These are phyloP conservation scores for Desmophyllum pertusum DNA, from an alignment of 92 coral and sea anemone genomes.

Conservation along the genomic window DNA sequence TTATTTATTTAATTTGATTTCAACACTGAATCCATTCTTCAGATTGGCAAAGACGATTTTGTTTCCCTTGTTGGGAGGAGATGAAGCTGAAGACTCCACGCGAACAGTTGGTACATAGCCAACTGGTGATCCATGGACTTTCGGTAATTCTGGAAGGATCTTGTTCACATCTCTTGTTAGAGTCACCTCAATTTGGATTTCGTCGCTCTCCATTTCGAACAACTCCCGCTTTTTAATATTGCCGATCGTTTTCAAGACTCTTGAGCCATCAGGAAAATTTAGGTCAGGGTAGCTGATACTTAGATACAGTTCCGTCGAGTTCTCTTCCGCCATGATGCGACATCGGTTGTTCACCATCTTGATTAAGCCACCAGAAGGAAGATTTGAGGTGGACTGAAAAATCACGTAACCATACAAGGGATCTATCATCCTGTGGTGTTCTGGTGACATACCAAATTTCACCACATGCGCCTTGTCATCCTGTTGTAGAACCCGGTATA, in stretches of 20 bases:
- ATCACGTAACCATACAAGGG: constrained; percentile 50
- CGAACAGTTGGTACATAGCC: constrained; percentile 1
- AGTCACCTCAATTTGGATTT: not conserved
- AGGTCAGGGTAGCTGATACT: constrained; percentile 61
- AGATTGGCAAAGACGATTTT: constrained; percentile 18
- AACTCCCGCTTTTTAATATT: constrained; percentile 28
- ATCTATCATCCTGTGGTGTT: not conserved
- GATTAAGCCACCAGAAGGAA: constrained; percentile 32
- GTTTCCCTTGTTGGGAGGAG: constrained; percentile 20
- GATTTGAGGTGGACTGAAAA: not conserved
- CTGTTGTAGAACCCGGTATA: constrained; percentile 36
- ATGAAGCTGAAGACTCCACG: not conserved
- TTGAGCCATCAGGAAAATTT: constrained; percentile 29
- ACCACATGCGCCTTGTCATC: constrained; percentile 54
- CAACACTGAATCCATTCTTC: constrained; percentile 30
- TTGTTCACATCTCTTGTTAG: not conserved
- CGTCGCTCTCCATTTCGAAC: constrained; percentile 30
- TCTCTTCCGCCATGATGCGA: constrained; percentile 21
- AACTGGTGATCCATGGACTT: constrained; percentile 26
- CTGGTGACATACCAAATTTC: constrained; percentile 13
- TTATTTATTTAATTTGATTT: constrained; percentile 17
- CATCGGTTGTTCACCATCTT: constrained; percentile 26
- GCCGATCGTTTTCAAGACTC: not conserved
- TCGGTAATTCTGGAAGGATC: not conserved
- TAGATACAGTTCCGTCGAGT: not conserved